These are phyloP conservation scores for Aurelia coerulea DNA, from an alignment of 30 jellyfish, hydroid and myxozoan genomes.

Conservation along the genomic window DNA sequence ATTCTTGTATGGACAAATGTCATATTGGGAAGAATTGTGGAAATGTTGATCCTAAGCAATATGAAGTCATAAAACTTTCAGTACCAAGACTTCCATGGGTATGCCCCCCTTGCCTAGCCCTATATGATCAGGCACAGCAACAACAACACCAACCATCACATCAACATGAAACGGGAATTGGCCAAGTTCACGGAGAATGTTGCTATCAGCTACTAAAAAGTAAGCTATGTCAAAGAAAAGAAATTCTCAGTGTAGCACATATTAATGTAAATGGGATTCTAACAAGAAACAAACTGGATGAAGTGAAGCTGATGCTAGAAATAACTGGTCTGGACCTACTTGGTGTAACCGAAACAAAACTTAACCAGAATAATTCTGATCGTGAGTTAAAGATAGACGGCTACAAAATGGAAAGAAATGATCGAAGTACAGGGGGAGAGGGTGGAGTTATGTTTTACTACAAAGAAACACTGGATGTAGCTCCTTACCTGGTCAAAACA, in stretches of 20 bases:
- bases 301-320: conserved; percentile 48
- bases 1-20: too few relatives aligned
- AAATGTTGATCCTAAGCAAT: conserved; percentile 15
- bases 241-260: conserved; percentile 42
- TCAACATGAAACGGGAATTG: conserved; percentile 41
- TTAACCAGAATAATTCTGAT: conserved; percentile 26
- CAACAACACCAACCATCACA: not conserved
- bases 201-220: conserved; percentile 39
- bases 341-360: conserved; percentile 44
- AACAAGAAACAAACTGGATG: conserved; percentile 44
- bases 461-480: conserved; percentile 47
- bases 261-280: conserved; percentile 48
- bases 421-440: conserved; percentile 41
- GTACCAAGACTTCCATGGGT: conserved; percentile 40
- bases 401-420: conserved; percentile 44
- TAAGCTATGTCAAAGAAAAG: conserved; percentile 50
- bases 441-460: conserved; percentile 50
- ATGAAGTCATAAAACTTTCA: conserved; percentile 9
- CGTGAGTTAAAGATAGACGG: conserved; percentile 44
- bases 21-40: conserved; percentile 17
- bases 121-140: conserved; percentile 7
- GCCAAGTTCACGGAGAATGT: conserved; percentile 28
- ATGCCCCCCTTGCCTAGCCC: conserved; percentile 55
- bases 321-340: conserved; percentile 29
- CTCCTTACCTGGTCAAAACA: conserved; percentile 45